Evolutionary conservation across 2,888 invertebrate species (phyloP), one percentile per base, ranked within the genome.

Genomic region (Cephus pulcher): DNA sequence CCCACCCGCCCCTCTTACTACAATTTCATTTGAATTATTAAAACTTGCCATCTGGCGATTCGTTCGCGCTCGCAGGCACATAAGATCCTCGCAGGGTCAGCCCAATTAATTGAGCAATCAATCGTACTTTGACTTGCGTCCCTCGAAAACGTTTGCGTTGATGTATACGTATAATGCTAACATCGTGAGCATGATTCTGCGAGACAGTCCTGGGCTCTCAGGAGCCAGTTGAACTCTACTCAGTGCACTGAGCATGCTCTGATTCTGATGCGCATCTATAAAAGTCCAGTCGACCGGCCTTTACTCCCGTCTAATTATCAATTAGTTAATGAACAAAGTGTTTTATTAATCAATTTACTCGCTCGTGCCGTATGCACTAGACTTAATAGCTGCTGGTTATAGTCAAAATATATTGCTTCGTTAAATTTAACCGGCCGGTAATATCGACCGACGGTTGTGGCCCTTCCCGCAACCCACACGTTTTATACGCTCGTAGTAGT

Each of bases 21-120:
- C 40, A 87, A 88, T 88, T 88, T 88, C 86, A 87, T 87, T 88
- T 86, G 86, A 87, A 86, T 88, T 87, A 88, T 88, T 88, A 88
- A 88, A 88, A 88, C 81, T 87, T 82, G 75, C 85, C 88, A 87
- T 85, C 88, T 87, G 88, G 83, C 81, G 83, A 78, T 80, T 81
- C 74, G 35, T 56, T 74, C 11, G 75, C 56, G 75, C 32, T 74
- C 75, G 33, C 74, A 56, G 11, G 73, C 74, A 11, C 70, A 6
- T 6, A 40, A 15, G 40, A 40, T 40, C 15, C 40, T 15, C 40
- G 40, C 15, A 15, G 15, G 40, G 40, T 40, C 40, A 15, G 40
- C 4, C 15, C 40, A 40, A 40, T 40, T 40, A 40, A 40, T 15
- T 40, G 6, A 40, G 1, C 40, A 15, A 6, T 40, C 40, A 0